phyloP scores from a whole-genome alignment of 1,140 invertebrate genomes.

The Vollenhovia emeryi region DNA sequence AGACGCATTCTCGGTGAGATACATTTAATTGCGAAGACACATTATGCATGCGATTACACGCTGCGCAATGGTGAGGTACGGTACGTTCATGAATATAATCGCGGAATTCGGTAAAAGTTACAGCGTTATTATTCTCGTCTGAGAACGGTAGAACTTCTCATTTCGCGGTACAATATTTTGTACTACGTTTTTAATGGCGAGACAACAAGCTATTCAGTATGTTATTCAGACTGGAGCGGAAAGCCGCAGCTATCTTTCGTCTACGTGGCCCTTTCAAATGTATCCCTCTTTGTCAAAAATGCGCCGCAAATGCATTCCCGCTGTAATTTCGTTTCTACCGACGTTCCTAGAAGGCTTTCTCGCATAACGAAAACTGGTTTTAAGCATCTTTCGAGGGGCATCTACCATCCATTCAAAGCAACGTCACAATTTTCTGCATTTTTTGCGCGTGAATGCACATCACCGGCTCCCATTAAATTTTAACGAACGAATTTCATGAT shows the following conservation, averaged over 20 bases:
- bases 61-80: too few relatives aligned
- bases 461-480: slow-evolving; percentile 39
- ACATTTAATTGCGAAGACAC: slow-evolving; percentile 38
- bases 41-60: slow-evolving; percentile 35
- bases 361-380: slow-evolving; percentile 46
- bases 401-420: slow-evolving; percentile 26
- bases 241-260: not conserved
- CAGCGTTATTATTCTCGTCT: slow-evolving; percentile 6
- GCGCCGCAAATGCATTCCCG: slow-evolving; percentile 30
- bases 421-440: slow-evolving; percentile 30
- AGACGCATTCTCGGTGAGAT: slow-evolving; percentile 15
- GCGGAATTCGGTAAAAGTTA: slow-evolving; percentile 16
- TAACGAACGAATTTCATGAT: slow-evolving; percentile 24
- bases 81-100: slow-evolving; percentile 20
- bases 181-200: slow-evolving; percentile 29
- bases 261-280: slow-evolving; percentile 18
- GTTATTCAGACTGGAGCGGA: slow-evolving; percentile 10
- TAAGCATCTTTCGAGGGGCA: slow-evolving; percentile 15
- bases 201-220: slow-evolving; percentile 43
- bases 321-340: slow-evolving; percentile 35
- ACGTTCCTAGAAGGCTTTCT: slow-evolving; percentile 26
- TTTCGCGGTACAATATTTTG: slow-evolving; percentile 28
- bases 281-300: slow-evolving; percentile 45
- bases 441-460: slow-evolving; percentile 36
- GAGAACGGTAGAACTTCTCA: not conserved